Evolutionary conservation across 2,113 vertebrate genomes (phyloP).

Genomic region (Puntigrus tetrazona): DNA sequence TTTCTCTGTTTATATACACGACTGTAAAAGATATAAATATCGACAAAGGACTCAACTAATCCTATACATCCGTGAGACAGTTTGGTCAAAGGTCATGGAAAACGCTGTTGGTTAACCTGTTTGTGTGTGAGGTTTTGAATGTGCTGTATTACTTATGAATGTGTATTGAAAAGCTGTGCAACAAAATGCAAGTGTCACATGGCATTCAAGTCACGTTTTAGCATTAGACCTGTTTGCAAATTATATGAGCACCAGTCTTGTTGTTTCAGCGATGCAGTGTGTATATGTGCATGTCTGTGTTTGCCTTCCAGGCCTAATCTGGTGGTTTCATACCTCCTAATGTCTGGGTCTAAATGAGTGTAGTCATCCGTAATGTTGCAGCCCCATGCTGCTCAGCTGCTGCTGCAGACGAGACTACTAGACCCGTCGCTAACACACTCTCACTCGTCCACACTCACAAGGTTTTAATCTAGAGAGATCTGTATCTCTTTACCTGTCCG

Average conservation of each 20-base stretch:
- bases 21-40: background rate
- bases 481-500: background rate
- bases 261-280: constrained; percentile 21
- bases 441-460: background rate
- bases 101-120: background rate
- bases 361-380: constrained; percentile 38
- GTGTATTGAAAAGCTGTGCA: background rate
- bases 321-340: constrained; percentile 32
- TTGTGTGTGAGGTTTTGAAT: too few relatives aligned
- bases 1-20: background rate
- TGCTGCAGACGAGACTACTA: constrained; percentile 18
- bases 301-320: constrained; percentile 26
- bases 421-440: background rate
- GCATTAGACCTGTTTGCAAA: background rate
- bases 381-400: constrained; percentile 23
- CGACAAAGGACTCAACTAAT: background rate
- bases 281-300: constrained; percentile 37
- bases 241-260: constrained; percentile 30
- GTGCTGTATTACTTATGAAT: too few relatives aligned
- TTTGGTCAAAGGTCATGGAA: background rate
- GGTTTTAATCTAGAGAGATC: background rate
- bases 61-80: background rate
- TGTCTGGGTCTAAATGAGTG: constrained; percentile 23
- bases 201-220: background rate
- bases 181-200: background rate